Conservation (phyloP, 2,797 vertebrate species). For the Gephyroberyx darwinii region DNA sequence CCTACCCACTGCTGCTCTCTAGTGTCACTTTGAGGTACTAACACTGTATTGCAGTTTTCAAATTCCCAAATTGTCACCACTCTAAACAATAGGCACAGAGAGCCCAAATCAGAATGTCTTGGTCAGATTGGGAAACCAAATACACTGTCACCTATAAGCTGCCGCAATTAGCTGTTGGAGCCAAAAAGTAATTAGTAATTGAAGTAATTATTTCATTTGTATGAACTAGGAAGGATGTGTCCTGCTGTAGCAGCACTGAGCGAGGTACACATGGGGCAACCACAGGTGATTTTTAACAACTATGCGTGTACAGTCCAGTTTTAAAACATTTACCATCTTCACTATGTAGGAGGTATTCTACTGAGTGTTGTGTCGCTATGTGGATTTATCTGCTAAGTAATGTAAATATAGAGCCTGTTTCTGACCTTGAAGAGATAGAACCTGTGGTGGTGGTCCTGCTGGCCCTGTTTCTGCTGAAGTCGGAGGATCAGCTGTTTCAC, state of each 20-base stretch:
- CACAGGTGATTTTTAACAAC: not conserved
- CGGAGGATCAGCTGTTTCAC: slow-evolving; percentile 85
- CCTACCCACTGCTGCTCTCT: slow-evolving; percentile 69
- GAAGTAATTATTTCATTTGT: not conserved
- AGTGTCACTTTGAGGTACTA: slow-evolving; percentile 46
- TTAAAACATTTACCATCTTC: not conserved
- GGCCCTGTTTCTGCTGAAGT: slow-evolving; percentile 88
- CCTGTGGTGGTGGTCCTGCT: slow-evolving; percentile 84
- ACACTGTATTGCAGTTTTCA: not conserved
- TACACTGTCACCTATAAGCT: not conserved
- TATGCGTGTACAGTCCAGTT: not conserved
- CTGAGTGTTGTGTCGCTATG: not conserved
- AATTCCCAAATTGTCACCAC: not conserved
- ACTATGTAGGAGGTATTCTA: not conserved
- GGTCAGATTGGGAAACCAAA: not conserved
- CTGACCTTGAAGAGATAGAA: slow-evolving; percentile 92
- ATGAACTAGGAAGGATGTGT: not conserved
- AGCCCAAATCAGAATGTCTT: not conserved
- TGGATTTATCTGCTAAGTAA: not conserved
- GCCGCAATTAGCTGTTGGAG: slow-evolving; percentile 4
- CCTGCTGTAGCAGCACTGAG: not conserved
- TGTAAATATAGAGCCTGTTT: not conserved
- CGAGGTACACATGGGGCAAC: not conserved
- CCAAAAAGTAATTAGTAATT: too few relatives aligned
- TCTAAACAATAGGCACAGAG: not conserved